Evolutionary conservation across 2,113 vertebrate species (phyloP).

Genomic region (Monopterus albus): DNA sequence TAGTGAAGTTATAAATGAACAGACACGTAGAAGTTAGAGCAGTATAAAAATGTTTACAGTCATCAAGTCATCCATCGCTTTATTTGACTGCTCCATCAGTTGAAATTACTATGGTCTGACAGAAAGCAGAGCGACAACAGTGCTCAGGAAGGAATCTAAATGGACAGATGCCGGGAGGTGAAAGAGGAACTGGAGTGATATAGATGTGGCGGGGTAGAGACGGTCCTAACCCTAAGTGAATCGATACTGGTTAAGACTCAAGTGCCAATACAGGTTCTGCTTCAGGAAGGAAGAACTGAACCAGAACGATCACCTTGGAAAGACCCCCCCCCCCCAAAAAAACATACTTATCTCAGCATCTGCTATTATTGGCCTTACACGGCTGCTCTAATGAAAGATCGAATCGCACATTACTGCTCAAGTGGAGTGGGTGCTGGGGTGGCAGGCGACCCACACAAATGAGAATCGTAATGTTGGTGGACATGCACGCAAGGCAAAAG

Average conservation of each 20-base stretch:
- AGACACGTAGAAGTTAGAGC: not conserved
- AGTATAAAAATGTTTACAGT: not conserved
- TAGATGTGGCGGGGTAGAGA: slow-evolving; percentile 24
- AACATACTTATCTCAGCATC: slow-evolving; percentile 75
- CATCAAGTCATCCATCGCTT: slow-evolving; percentile 19
- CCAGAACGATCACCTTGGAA: slow-evolving; percentile 79
- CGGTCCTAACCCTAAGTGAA: slow-evolving; percentile 76
- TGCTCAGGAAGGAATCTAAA: slow-evolving; percentile 45
- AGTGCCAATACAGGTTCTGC: slow-evolving; percentile 81
- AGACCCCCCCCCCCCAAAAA: slow-evolving; percentile 15
- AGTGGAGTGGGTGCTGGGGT: not conserved
- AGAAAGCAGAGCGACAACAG: slow-evolving; percentile 9
- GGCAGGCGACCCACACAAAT: slow-evolving; percentile 32
- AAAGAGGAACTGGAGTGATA: slow-evolving; percentile 38
- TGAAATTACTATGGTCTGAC: slow-evolving; percentile 6
- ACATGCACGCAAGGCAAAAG: not conserved
- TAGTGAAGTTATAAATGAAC: not conserved
- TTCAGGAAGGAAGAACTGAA: slow-evolving; percentile 76
- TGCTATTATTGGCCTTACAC: slow-evolving; percentile 72
- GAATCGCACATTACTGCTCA: slow-evolving; percentile 58
- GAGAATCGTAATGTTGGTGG: too few species aligned
- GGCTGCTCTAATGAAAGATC: slow-evolving; percentile 74
- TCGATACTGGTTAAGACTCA: slow-evolving; percentile 80
- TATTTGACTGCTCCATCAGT: slow-evolving; percentile 46
- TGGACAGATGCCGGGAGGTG: slow-evolving; percentile 50